These are phyloP conservation scores for Diorhabda carinulata DNA, from an alignment of 1,140 invertebrate genomes.

Conservation along the genomic window DNA sequence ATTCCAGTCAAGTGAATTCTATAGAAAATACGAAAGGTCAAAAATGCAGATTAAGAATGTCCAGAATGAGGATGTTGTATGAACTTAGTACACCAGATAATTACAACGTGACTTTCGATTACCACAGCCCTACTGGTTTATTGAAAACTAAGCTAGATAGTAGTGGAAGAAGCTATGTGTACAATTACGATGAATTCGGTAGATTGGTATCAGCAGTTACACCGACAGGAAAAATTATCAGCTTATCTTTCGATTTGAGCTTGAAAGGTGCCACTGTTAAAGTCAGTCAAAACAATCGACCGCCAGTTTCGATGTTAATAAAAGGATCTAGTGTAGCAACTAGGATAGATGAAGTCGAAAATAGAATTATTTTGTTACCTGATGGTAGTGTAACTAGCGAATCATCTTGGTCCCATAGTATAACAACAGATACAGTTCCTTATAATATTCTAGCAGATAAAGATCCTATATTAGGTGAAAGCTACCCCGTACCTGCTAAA, in stretches of 20 bases:
- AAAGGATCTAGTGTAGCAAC: slow-evolving; percentile 81
- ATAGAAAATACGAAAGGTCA: slow-evolving; percentile 93
- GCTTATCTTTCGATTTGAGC: slow-evolving; percentile 80
- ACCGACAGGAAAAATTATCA: slow-evolving; percentile 86
- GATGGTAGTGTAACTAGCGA: slow-evolving; percentile 76
- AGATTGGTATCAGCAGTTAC: slow-evolving; percentile 84
- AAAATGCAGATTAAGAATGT: slow-evolving; percentile 85
- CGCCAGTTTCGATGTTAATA: slow-evolving; percentile 79
- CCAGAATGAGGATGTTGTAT: slow-evolving; percentile 82
- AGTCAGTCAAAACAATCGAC: slow-evolving; percentile 76
- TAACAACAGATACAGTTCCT: slow-evolving; percentile 82
- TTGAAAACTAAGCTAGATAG: slow-evolving; percentile 85
- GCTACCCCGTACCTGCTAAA: slow-evolving; percentile 85
- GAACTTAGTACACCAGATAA: slow-evolving; percentile 86
- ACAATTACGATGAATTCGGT: slow-evolving; percentile 94
- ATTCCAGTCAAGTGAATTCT: slow-evolving; percentile 83
- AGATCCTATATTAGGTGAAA: slow-evolving; percentile 78
- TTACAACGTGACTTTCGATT: slow-evolving; percentile 89
- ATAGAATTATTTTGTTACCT: slow-evolving; percentile 71
- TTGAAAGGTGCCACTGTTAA: slow-evolving; percentile 83
- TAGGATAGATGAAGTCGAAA: slow-evolving; percentile 73
- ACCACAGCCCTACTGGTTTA: slow-evolving; percentile 83
- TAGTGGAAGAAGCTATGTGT: slow-evolving; percentile 87
- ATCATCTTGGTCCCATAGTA: slow-evolving; percentile 76
- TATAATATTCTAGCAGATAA: slow-evolving; percentile 80